Evolutionary conservation across 2,888 invertebrate genomes (phyloP).

Genomic region (Notocelia uddmanniana): DNA sequence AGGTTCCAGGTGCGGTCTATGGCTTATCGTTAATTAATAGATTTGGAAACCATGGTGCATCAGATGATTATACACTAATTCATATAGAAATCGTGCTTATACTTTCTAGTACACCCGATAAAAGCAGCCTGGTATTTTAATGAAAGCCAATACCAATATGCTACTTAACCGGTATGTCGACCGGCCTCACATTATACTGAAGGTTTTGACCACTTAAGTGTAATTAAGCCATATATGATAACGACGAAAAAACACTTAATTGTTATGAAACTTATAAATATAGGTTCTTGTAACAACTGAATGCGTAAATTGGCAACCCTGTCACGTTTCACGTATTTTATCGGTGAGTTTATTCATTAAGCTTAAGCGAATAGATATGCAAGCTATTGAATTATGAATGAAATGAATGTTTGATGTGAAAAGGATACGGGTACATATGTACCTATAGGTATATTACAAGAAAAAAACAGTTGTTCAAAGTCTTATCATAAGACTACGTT

Average conservation of each 20-base stretch:
- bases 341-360: conserved; percentile 7
- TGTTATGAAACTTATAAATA: conserved; percentile 29
- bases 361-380: not conserved
- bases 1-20: no score
- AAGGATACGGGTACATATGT: no score
- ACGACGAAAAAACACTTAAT: conserved; percentile 26
- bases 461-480: no score
- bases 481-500: no score
- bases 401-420: not conserved
- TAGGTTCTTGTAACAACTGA: conserved; percentile 8
- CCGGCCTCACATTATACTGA: conserved; percentile 26
- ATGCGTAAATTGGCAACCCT: conserved; percentile 21
- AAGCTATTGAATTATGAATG: not conserved
- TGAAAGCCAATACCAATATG: conserved; percentile 25
- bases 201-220: conserved; percentile 31
- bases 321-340: conserved; percentile 7
- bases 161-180: conserved; percentile 20
- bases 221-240: conserved; percentile 32
- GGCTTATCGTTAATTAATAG: no score
- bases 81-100: no score
- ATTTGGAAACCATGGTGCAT: no score
- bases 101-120: no score
- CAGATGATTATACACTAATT: no score
- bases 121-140: conserved; percentile 28
- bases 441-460: no score